A percentile compares a stretch with the other conserved stretches of the same genome.
These are phyloP conservation scores for Sphaerophoria rueppellii DNA, from an alignment of 2,888 invertebrate species.

Conservation along the genomic window DNA sequence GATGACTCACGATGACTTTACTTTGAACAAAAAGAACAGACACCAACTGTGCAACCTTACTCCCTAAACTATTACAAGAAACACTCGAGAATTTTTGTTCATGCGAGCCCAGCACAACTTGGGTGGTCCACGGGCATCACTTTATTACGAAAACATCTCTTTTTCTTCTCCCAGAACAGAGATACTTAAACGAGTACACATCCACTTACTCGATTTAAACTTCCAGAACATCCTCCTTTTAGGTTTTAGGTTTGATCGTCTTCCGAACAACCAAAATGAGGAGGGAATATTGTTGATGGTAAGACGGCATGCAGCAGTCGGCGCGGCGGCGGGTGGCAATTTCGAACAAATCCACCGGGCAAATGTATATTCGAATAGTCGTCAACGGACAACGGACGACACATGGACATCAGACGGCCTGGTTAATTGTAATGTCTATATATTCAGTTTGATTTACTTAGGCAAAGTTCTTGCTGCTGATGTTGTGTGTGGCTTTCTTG, in stretches of 20 bases:
- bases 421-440: slow-evolving; percentile 73
- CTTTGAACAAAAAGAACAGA: not conserved
- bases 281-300: not conserved
- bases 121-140: slow-evolving; percentile 73
- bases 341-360: slow-evolving; percentile 22
- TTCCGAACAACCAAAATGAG: slow-evolving; percentile 44
- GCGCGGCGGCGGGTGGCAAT: not conserved
- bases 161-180: slow-evolving; percentile 65
- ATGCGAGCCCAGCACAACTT: slow-evolving; percentile 61
- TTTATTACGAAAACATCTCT: slow-evolving; percentile 74
- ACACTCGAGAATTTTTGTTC: slow-evolving; percentile 64
- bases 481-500: not conserved
- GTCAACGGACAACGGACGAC: no score
- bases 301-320: not conserved
- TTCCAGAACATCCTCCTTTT: slow-evolving; percentile 64
- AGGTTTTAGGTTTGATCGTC: not conserved
- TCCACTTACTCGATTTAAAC: slow-evolving; percentile 70
- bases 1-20: no score
- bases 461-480: slow-evolving; percentile 51
- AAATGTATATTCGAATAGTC: slow-evolving; percentile 13
- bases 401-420: slow-evolving; percentile 18
- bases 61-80: not conserved
- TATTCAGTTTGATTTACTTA: slow-evolving; percentile 71
- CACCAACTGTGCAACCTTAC: not conserved
- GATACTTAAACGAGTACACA: slow-evolving; percentile 73